Conservation (phyloP, 2,888 invertebrate species). For the Ophraella communa region DNA sequence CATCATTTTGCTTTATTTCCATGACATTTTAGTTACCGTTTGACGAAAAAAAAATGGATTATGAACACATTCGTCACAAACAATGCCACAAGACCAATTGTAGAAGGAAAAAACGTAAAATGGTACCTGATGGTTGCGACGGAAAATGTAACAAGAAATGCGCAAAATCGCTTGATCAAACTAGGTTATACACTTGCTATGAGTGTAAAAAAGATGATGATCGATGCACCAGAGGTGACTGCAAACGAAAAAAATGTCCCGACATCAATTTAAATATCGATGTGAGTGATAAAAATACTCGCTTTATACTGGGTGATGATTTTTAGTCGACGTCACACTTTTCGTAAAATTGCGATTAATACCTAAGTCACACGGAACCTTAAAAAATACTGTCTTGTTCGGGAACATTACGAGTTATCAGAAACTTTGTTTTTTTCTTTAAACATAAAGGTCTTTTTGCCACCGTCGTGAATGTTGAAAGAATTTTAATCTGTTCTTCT, state of each 20-base stretch:
- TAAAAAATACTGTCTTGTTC: too few species aligned
- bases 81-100: conserved; percentile 19
- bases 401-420: too few species aligned
- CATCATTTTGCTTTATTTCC: too few species aligned
- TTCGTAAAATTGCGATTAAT: too few species aligned
- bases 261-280: conserved; percentile 18
- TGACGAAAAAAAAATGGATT: conserved; percentile 24
- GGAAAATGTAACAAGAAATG: not conserved
- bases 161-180: not conserved
- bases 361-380: too few species aligned
- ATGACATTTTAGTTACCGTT: conserved; percentile 27
- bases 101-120: conserved; percentile 20
- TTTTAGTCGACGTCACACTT: too few species aligned
- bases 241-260: conserved; percentile 22
- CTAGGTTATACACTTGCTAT: not conserved
- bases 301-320: not conserved
- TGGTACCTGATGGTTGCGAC: conserved; percentile 19
- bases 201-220: conserved; percentile 1
- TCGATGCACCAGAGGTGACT: not conserved
- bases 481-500: too few species aligned
- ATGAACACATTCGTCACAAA: conserved; percentile 18
- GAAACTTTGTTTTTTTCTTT: too few species aligned
- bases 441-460: too few species aligned
- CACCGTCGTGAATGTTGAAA: too few species aligned
- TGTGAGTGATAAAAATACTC: conserved; percentile 23